Evolutionary conservation across 2,113 vertebrate genomes (phyloP), one percentile per base, ranked within the genome.

Genomic region (Piaya cayana): DNA sequence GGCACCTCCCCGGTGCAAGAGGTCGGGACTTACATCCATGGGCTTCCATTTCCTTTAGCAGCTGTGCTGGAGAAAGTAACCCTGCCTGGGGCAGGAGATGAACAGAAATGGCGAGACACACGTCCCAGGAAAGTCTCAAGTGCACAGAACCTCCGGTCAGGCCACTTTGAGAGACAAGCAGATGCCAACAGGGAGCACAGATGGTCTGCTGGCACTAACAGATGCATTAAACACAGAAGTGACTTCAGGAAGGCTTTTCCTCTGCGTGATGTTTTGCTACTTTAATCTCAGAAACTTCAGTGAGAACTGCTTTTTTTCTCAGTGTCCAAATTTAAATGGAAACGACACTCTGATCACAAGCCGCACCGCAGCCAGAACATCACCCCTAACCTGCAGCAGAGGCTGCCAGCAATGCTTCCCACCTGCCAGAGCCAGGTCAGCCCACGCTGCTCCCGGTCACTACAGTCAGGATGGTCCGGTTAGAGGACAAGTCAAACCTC

Each of bases 401-500:
- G 21, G 50, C 26, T 4, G 36, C 34, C 39, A 26, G 25, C 21
- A 12, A 4, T 0, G 2, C 53, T 45, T 58, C 15, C 6, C 11
- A 16, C 15, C 6, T 26, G 4, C 26, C 0, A 0, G 14, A 25
- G 42, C 19, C 45, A 22, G 37, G 15, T 30, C 74, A 74, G 27
- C 1, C 5, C 20, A 5, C 0, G 3, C 7, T 21, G 16, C 25
- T 39, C 19, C 27, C 6, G 7, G 7, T 32, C 11, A 21, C 6
- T 6, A 2, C 36, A 27, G 9, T 18, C 56, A 50, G 8, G 18
- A 9, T 36, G 20, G 9, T 2, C 5, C 30, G 9, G 10, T 37
- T 4, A 23, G 10, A 42, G 27, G 15, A 62, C 1, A 3, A 15
- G 15, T 14, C 52, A 29, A 72, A 21, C 17, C 20, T 16, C 37